Conservation (phyloP, 2,888 invertebrate species). For the Aphodius sticticus region DNA sequence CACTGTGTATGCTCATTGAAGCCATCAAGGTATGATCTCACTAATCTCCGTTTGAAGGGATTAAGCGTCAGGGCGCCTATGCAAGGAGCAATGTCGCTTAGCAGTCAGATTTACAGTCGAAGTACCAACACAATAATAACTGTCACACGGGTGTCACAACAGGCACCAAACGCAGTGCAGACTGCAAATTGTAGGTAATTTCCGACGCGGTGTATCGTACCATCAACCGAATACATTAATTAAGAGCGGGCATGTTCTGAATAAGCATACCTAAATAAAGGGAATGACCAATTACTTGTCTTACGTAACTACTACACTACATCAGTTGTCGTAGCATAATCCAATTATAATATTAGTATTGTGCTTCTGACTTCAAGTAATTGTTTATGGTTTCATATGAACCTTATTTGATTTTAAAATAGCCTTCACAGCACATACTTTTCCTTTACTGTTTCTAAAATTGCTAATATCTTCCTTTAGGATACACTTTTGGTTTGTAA, state of each 20-base stretch:
- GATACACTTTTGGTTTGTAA: no score
- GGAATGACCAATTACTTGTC: not conserved
- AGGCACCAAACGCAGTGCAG: not conserved
- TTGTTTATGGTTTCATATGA: no score
- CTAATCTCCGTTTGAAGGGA: not conserved
- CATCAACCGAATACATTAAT: not conserved
- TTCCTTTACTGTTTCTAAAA: no score
- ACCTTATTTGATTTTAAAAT: no score
- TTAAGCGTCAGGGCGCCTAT: not conserved
- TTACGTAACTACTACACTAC: no score
- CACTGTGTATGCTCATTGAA: not conserved
- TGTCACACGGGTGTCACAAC: not conserved
- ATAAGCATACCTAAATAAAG: not conserved
- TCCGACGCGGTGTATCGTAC: not conserved
- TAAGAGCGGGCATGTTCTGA: not conserved
- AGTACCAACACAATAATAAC: not conserved
- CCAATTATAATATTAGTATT: no score
- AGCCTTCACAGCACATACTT: no score
- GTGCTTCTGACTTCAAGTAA: no score
- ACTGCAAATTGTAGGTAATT: not conserved
- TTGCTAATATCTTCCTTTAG: no score
- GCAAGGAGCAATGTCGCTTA: not conserved
- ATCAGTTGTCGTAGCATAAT: no score
- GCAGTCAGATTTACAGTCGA: not conserved
- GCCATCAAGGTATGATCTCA: not conserved